Percentiles rank a stretch among this genome's conserved stretches.
phyloP scores from a whole-genome alignment of 2,113 vertebrate species.

The Bufo bufo region DNA sequence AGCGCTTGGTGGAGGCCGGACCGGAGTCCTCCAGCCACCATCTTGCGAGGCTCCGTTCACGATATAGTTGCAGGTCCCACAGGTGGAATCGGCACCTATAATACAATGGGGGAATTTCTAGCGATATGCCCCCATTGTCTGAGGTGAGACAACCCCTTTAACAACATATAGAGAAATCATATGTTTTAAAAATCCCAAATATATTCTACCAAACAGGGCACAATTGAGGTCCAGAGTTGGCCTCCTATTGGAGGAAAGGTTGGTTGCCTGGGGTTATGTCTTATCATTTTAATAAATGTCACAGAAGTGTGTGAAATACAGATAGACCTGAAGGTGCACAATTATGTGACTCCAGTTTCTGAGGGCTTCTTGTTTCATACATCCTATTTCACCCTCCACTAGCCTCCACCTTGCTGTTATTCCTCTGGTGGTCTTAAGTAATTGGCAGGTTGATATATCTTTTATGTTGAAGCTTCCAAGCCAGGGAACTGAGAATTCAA shows the following conservation, averaged over 20 bases:
- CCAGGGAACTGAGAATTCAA: background rate
- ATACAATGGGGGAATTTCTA: no score
- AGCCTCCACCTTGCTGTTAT: background rate
- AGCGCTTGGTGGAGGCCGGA: no score
- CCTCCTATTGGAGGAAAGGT: background rate
- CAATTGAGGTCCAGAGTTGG: no score
- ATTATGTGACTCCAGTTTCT: background rate
- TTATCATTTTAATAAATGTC: background rate
- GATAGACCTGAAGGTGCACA: background rate
- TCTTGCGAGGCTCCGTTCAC: no score
- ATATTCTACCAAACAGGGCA: background rate
- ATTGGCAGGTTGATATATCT: background rate
- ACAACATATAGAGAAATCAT: no score
- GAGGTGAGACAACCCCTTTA: no score
- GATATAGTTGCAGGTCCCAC: no score
- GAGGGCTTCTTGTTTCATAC: background rate
- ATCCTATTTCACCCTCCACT: conserved; percentile 2
- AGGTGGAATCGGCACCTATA: no score
- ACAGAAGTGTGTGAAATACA: background rate
- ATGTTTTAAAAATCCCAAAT: no score
- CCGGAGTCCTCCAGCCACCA: no score
- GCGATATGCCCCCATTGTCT: no score
- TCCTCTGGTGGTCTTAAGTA: background rate
- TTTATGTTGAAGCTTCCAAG: background rate
- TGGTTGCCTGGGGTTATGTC: background rate